Evolutionary conservation across 23 tunicate species (phyloP), one percentile per base, ranked within the genome.

Genomic region (Trididemnum clinides): DNA sequence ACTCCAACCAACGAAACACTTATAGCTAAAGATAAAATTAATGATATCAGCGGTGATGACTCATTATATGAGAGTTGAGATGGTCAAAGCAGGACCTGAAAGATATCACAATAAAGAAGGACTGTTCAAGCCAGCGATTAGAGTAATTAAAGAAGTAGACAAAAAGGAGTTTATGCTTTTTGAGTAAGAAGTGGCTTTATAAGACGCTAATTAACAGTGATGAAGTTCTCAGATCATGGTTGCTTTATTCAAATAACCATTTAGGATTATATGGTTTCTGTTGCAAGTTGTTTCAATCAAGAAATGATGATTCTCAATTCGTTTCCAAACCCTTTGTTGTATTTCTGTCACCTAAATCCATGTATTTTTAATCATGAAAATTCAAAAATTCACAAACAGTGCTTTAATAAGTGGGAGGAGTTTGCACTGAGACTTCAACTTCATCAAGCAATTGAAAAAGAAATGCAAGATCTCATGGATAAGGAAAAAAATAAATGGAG

Each of bases 51-150:
- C 38, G 19, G 34, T 51, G 22, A 21, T 51, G 51, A 54, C 65
- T 78, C 83, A 78, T 54, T 10, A 51, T 38, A 51, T 78, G 66
- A 78, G 66, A 50, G 70, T 51, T 78, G 83, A 78, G 83, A 51
- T 78, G 37, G 34, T 78, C 83, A 78, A 78, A 78, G 33, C 34
- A 50, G 83, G 69, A 28, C 83, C 83, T 51, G 83, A 78, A 78
- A 78, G 66, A 26, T 78, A 21, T 51, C 83, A 78, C 5, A 73
- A 78, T 73, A 73, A 73, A 73, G 80, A 73, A 73, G 80, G 80
- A 73, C 80, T 57, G 57, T 73, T 73, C 80, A 36, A 73, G 80
- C 80, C 80, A 73, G 80, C 80, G 80, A 73, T 73, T 73, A 73
- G 57, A 73, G 80, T 73, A 73, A 39, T 73, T 37, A 73, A 73